These are phyloP conservation scores for Lithodes maja DNA, from an alignment of 2,888 invertebrate species.

Conservation along the genomic window DNA sequence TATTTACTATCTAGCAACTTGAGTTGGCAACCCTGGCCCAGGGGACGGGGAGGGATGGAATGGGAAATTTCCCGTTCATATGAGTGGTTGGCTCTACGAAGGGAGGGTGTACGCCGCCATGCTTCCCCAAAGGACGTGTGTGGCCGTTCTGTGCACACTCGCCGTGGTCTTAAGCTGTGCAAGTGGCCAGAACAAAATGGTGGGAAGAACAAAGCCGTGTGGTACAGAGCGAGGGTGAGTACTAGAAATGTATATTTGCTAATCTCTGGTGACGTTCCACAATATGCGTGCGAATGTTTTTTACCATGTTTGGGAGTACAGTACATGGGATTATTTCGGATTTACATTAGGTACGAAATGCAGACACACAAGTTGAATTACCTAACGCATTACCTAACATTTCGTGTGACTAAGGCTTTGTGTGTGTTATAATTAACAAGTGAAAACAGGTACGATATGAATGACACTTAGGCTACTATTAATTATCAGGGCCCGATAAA, in stretches of 20 bases:
- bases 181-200: conserved; percentile 6
- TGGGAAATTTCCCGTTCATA: not conserved
- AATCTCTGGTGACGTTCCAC: not conserved
- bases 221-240: conserved; percentile 46
- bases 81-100: not conserved
- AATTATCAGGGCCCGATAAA: too few species aligned
- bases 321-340: too few species aligned
- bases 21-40: not conserved
- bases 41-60: not conserved
- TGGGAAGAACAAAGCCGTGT: conserved; percentile 32
- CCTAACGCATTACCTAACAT: too few species aligned
- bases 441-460: too few species aligned
- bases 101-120: not conserved
- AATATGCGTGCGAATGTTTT: not conserved
- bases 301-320: too few species aligned
- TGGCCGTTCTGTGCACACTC: conserved; percentile 19
- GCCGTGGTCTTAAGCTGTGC: not conserved
- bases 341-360: too few species aligned
- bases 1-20: not conserved
- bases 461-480: too few species aligned
- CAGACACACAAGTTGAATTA: too few species aligned
- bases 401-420: too few species aligned
- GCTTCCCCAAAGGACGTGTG: conserved; percentile 15
- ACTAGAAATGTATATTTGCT: not conserved
- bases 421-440: too few species aligned